Evolutionary conservation across 2,113 vertebrate species (phyloP).

Genomic region (Heterotilapia buettikoferi): DNA sequence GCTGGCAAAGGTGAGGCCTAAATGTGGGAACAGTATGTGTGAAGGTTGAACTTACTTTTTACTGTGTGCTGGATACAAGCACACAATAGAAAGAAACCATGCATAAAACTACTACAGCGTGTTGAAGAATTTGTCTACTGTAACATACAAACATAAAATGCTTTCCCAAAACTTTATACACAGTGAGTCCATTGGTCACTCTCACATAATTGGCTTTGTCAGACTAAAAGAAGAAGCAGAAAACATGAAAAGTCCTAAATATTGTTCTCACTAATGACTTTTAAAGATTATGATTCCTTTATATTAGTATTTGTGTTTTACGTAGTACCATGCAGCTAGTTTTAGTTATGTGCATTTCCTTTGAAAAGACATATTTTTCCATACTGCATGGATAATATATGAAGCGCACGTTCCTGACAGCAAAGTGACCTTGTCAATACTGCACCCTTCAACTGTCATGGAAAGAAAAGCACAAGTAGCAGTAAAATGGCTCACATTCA

Average conservation of each 20-base stretch:
- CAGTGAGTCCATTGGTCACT: background rate
- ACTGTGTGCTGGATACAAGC: background rate
- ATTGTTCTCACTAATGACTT: background rate
- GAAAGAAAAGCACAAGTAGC: background rate
- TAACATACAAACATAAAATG: background rate
- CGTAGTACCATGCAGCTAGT: background rate
- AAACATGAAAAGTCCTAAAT: background rate
- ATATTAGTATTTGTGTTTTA: background rate
- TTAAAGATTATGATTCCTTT: background rate
- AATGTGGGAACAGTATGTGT: background rate
- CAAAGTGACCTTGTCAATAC: accelerated
- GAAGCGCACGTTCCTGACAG: background rate
- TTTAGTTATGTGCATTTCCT: background rate
- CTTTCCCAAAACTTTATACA: background rate
- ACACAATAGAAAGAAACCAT: background rate
- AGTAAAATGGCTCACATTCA: background rate
- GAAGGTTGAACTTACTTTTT: background rate
- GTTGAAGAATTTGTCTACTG: background rate
- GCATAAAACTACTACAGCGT: background rate
- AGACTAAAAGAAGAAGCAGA: background rate
- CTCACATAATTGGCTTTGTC: background rate
- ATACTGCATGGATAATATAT: background rate
- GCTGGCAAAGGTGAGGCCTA: constrained; percentile 81
- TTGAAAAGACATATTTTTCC: background rate
- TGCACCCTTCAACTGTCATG: accelerated